These are phyloP conservation scores for Hexactinellida sp. DNA, from an alignment of 37 sponge, comb jelly and placozoan genomes.

Conservation along the genomic window DNA sequence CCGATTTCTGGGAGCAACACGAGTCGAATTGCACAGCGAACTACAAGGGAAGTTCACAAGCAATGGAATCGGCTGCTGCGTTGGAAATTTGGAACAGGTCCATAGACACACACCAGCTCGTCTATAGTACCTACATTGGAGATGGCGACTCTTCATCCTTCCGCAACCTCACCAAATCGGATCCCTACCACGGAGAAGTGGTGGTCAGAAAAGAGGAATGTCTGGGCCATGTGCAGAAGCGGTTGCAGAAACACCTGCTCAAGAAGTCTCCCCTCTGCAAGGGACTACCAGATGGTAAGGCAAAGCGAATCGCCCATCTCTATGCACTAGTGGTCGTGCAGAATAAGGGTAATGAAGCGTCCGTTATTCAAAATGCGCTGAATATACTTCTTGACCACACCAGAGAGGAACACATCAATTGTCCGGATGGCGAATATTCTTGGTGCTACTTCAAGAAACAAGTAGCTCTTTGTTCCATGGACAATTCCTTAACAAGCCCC, in stretches of 20 bases:
- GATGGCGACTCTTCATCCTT: neutral
- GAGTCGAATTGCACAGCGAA: neutral
- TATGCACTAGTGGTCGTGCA: neutral
- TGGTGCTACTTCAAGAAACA: neutral
- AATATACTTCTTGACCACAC: neutral
- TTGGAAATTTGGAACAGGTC: neutral
- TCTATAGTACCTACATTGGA: neutral
- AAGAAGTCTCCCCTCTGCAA: neutral
- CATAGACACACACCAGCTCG: neutral
- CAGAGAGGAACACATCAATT: neutral
- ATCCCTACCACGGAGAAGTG: neutral
- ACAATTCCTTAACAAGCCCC: too few relatives aligned
- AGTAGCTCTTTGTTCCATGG: neutral
- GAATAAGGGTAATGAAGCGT: neutral
- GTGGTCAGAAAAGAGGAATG: neutral
- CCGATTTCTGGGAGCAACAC: neutral
- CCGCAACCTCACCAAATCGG: neutral
- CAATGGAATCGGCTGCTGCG: neutral
- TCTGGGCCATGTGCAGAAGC: neutral
- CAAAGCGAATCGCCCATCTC: neutral
- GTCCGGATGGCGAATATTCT: neutral
- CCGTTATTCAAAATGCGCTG: neutral
- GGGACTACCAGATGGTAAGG: neutral
- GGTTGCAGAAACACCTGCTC: neutral
- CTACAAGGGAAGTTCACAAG: neutral